phyloP scores from a whole-genome alignment of 1,140 invertebrate genomes.

The Lepidostoma basale region DNA sequence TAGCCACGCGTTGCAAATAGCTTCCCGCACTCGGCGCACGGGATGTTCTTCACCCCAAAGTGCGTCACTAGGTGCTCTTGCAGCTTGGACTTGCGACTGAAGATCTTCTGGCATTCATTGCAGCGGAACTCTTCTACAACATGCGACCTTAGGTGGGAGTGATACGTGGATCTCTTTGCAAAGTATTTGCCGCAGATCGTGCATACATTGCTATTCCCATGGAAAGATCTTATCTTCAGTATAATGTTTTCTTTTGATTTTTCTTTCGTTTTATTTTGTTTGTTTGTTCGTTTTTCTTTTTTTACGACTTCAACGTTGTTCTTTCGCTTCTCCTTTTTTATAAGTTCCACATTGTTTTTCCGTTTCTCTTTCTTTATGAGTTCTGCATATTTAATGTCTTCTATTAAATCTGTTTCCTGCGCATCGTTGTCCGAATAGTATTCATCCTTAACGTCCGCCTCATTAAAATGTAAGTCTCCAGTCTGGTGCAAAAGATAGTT shows the following conservation, averaged over 20 bases:
- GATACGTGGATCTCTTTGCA: slow-evolving; percentile 6
- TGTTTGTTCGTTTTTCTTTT: slow-evolving; percentile 6
- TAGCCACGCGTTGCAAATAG: slow-evolving; percentile 17
- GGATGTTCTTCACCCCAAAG: slow-evolving; percentile 25
- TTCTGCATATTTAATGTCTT: too few species aligned
- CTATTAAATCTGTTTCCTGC: not conserved
- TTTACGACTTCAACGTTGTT: not conserved
- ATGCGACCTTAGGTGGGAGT: slow-evolving; percentile 3
- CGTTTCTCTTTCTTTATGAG: not conserved
- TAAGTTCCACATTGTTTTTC: too few species aligned
- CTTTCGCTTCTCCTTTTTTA: not conserved
- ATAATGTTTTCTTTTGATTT: not conserved
- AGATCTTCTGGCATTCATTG: slow-evolving; percentile 13
- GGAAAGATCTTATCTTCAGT: not conserved
- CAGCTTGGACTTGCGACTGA: slow-evolving; percentile 9
- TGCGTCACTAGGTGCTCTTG: slow-evolving; percentile 24
- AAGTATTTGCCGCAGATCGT: slow-evolving; percentile 27
- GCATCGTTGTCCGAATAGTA: not conserved
- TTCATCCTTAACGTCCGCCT: not conserved
- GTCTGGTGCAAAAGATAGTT: not conserved
- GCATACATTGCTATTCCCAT: slow-evolving; percentile 21
- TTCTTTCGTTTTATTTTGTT: slow-evolving; percentile 3
- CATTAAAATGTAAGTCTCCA: not conserved
- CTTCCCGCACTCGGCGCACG: slow-evolving; percentile 27
- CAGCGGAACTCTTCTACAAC: not conserved